A percentile compares a stretch with the other conserved stretches of the same genome.
Conservation (phyloP, 2,888 invertebrate species). For the Margaritifera margaritifera region DNA sequence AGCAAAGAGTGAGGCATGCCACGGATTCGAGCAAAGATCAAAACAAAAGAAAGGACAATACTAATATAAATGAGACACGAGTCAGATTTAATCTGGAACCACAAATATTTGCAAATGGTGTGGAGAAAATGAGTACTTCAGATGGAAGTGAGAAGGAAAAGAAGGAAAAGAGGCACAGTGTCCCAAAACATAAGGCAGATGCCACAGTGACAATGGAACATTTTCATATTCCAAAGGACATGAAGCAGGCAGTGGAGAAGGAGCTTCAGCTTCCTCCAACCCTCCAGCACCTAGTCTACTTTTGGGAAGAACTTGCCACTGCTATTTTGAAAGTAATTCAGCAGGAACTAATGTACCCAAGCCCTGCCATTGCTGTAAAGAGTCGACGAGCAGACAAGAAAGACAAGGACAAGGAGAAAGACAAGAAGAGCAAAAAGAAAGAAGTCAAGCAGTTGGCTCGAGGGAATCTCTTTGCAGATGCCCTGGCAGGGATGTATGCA, state of each 20-base stretch:
- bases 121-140: conserved; percentile 37
- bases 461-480: conserved; percentile 61
- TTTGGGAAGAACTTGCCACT: conserved; percentile 88
- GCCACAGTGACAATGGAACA: conserved; percentile 43
- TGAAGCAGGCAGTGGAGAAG: conserved; percentile 32
- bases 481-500: conserved; percentile 46
- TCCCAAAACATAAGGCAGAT: conserved; percentile 56
- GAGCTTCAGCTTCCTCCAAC: conserved; percentile 83
- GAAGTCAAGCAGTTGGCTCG: conserved; percentile 73
- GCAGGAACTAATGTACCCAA: conserved; percentile 79
- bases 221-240: conserved; percentile 35
- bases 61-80: conserved; percentile 62
- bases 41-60: conserved; percentile 46
- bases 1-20: conserved; percentile 55
- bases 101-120: conserved; percentile 35
- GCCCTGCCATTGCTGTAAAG: conserved; percentile 74
- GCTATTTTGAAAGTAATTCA: conserved; percentile 77
- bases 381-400: conserved; percentile 61
- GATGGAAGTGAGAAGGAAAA: conserved; percentile 27
- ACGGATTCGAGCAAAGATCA: conserved; percentile 63
- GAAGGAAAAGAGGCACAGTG: conserved; percentile 27
- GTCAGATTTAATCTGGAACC: conserved; percentile 62
- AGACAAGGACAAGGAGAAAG: conserved; percentile 65
- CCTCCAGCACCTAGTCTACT: conserved; percentile 85
- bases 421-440: conserved; percentile 75